phyloP scores from a whole-genome alignment of 1,140 invertebrate species.

The Papilio polyxenes region DNA sequence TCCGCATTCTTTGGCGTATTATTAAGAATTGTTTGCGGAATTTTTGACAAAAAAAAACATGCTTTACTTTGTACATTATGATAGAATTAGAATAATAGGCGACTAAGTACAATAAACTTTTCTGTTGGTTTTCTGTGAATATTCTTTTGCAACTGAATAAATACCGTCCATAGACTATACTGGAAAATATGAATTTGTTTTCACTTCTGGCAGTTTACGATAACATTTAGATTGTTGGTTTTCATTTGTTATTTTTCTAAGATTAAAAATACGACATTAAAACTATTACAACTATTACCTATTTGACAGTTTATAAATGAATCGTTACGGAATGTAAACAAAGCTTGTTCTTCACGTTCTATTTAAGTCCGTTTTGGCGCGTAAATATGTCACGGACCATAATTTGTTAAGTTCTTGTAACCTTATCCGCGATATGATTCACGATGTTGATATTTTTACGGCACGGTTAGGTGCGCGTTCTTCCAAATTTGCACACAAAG shows the following conservation, averaged over 20 bases:
- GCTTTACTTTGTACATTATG: neutral
- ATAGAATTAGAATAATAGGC: neutral
- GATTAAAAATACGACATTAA: too few species aligned
- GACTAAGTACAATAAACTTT: neutral
- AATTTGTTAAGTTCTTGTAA: slow-evolving; percentile 30
- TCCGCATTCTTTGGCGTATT: slow-evolving; percentile 16
- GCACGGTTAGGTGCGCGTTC: slow-evolving; percentile 45
- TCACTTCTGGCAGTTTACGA: too few species aligned
- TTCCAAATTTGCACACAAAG: slow-evolving; percentile 60
- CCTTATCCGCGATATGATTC: slow-evolving; percentile 48
- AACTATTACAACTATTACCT: too few species aligned
- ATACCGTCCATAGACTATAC: too few species aligned
- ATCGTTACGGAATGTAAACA: neutral
- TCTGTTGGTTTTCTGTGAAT: too few species aligned
- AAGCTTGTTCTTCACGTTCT: neutral
- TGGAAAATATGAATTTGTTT: too few species aligned
- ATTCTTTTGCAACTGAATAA: too few species aligned
- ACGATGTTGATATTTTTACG: slow-evolving; percentile 58
- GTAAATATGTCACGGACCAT: slow-evolving; percentile 37
- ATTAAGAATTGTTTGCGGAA: neutral
- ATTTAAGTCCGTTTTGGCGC: neutral
- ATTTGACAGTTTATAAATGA: neutral
- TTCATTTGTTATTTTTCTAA: neutral
- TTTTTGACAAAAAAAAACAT: neutral
- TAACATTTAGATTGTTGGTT: neutral